Evolutionary conservation across 2,113 vertebrate genomes (phyloP), one percentile per base, ranked within the genome.

Genomic region (Laterallus jamaicensis): DNA sequence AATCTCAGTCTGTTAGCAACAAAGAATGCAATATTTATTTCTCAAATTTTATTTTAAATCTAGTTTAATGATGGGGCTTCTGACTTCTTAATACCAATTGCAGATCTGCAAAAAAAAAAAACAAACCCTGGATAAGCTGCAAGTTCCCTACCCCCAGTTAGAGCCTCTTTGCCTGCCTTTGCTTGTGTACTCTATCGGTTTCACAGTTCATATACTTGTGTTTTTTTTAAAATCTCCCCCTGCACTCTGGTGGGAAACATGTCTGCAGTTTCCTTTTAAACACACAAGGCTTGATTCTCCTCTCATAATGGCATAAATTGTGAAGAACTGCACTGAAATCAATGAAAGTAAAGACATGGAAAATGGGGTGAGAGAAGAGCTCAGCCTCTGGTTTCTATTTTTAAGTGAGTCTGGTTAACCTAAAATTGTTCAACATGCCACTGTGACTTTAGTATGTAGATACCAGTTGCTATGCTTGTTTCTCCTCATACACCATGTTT

Each of bases 281-380:
- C 88, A 42, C 80, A 96, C 91, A 95, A 93, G 95, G 96, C 93
- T 95, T 96, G 93, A 95, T 96, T 96, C 83, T 94, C 62, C 67
- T 96, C 95, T 96, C 93, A 96, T 96, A 96, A 94, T 96, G 93
- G 90, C 92, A 96, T 95, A 97, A 96, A 97, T 97, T 93, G 88
- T 97, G 93, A 96, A 93, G 86, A 95, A 94, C 83, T 95, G 69
- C 50, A 42, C 86, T 84, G 83, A 94, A 97, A 95, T 92, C 95
- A 97, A 82, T 93, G 83, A 75, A 86, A 7, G 91, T 86, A 96
- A 96, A 97, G 95, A 96, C 93, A 96, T 96, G 91, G 82, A 75
- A 96, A 96, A 97, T 96, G 95, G 93, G 93, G 95, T 96, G 90
- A 94, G 93, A 96, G 90, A 93, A 78, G 91, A 96, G 86, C 39